Evolutionary conservation across 92 coral and sea anemone genomes (phyloP), one percentile per base, ranked within the genome.

Genomic region (Zoanthus sociatus): DNA sequence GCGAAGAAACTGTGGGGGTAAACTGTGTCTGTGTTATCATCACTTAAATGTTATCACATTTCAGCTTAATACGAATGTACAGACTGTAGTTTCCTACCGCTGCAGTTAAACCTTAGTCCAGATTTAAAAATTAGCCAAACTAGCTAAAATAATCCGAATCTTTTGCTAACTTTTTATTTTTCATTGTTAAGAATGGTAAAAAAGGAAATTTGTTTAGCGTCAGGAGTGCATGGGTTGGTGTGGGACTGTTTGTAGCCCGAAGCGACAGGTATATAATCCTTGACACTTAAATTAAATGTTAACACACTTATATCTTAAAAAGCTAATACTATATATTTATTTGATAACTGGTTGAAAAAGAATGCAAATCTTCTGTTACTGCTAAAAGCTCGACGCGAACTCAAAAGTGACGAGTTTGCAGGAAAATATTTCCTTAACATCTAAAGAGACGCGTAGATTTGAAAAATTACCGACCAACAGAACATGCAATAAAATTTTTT

Each of bases 211-310:
- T 81, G 67, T 64, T 81, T 81, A 81, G 46, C 66, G 67, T 66
- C 75, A 33, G 14, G 75, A n/a, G 55, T 37, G 18, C 47, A 26
- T 45, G 8, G 60, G 37, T 45, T 69, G 5, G 14, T 8, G 74
- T 15, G 9, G 55, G 55, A 50, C 46, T 48, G 45, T 81, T 64
- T 47, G 76, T 81, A 47, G 85, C 85, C 85, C 47, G 46, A 81
- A 81, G 85, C 85, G 61, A 66, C 85, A 21, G 45, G 58, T 26
- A 45, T 18, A 81, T 30, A 16, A 78, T 78, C 45, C 73, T 20
- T 16, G 45, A 67, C 37, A 47, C 85, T 46, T 48, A 50, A 81
- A 81, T 81, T 81, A 81, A 50, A 81, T 10, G 17, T 79, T 46
- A 68, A n/a, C 85, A 66, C 61, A 64, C 14, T 44, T 67, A 81